These are phyloP conservation scores for Drosophila seclusa DNA, from an alignment of 2,888 invertebrate genomes.

Conservation along the genomic window DNA sequence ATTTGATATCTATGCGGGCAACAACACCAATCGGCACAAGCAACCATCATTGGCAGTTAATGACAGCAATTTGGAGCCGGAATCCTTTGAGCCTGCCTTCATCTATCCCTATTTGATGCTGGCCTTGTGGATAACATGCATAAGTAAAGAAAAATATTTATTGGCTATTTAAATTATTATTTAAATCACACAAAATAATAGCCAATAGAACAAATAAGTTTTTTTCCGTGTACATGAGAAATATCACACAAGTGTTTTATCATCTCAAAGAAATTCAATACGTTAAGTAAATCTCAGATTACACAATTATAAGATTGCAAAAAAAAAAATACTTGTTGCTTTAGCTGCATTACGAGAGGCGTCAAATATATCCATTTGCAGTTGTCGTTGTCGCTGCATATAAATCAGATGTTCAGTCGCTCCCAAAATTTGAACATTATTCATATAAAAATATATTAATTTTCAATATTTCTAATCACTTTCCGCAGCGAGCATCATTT, in stretches of 20 bases:
- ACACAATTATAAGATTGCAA: not conserved
- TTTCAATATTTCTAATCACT: not conserved
- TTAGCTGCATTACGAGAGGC: not conserved
- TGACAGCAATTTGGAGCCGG: not conserved
- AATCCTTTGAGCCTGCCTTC: slow-evolving; percentile 10
- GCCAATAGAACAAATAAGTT: too few species aligned
- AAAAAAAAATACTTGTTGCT: not conserved
- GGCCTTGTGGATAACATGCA: slow-evolving; percentile 53
- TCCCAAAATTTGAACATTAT: not conserved
- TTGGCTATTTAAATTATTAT: too few species aligned
- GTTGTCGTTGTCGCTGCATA: not conserved
- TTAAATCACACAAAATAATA: too few species aligned
- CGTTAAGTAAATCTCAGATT: not conserved
- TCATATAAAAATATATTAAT: not conserved
- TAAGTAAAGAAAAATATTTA: slow-evolving; percentile 30
- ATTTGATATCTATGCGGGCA: slow-evolving; percentile 26
- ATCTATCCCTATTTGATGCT: slow-evolving; percentile 49
- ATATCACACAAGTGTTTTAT: not conserved
- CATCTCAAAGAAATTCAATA: not conserved
- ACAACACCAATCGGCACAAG: slow-evolving; percentile 3
- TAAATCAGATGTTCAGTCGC: not conserved
- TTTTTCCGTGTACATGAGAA: not conserved
- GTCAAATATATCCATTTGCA: not conserved
- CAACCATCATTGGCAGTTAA: not conserved
- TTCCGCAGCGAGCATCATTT: slow-evolving; percentile 40